These are phyloP conservation scores for Trachelus tabidus DNA, from an alignment of 2,888 invertebrate species.

Conservation along the genomic window DNA sequence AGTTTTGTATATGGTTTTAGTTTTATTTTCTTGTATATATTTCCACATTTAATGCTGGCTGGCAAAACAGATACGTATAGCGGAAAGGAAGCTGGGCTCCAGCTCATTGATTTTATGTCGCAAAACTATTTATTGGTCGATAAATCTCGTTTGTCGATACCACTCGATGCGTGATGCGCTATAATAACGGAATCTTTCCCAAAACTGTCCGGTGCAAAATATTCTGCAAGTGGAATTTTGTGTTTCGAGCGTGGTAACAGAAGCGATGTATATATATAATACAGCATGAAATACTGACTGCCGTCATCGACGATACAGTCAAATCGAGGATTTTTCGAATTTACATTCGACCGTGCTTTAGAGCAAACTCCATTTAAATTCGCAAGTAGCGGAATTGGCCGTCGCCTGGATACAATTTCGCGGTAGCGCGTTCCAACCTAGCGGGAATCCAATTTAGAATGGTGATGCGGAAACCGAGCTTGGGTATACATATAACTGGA, in stretches of 20 bases:
- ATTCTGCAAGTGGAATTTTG: constrained; percentile 28
- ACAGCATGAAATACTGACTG: constrained; percentile 44
- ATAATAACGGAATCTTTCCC: constrained; percentile 58
- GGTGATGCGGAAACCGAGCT: constrained; percentile 36
- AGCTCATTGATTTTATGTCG: constrained; percentile 61
- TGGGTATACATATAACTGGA: constrained; percentile 6
- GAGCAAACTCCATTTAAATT: constrained; percentile 55
- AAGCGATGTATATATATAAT: constrained; percentile 36
- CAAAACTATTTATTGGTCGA: constrained; percentile 58
- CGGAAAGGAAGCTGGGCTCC: constrained; percentile 51
- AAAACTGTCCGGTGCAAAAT: constrained; percentile 44
- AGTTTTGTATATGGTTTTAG: neutral
- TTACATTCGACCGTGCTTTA: constrained; percentile 54
- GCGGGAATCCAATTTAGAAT: constrained; percentile 55
- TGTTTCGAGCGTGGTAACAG: constrained; percentile 46
- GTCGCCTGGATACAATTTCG: constrained; percentile 59
- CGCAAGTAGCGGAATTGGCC: constrained; percentile 49
- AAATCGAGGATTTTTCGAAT: constrained; percentile 41
- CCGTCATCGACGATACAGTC: neutral
- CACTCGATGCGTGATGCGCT: constrained; percentile 60
- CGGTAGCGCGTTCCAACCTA: constrained; percentile 42
- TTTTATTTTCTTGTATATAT: neutral
- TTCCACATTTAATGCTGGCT: constrained; percentile 41
- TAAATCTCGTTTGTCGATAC: constrained; percentile 61
- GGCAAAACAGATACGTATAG: constrained; percentile 42